phyloP scores from a whole-genome alignment of 1,140 invertebrate species.

The Megathymus violae region DNA sequence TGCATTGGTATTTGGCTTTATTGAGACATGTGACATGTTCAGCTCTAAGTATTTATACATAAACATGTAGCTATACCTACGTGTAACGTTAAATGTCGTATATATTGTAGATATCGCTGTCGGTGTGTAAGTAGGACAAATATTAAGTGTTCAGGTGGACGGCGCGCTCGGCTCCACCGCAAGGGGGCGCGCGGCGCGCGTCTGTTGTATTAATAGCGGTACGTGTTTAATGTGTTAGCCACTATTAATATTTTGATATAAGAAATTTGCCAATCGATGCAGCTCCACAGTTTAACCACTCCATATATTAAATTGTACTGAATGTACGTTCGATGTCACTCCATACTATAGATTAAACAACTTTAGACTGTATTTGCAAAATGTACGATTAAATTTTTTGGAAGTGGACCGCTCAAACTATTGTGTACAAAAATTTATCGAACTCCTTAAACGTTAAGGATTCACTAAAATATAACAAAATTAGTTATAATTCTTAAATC shows the following conservation, averaged over 20 bases:
- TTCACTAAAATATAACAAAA: no score
- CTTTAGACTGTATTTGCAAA: neutral
- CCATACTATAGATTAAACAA: no score
- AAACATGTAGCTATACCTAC: slow-evolving; percentile 46
- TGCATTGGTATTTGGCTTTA: slow-evolving; percentile 83
- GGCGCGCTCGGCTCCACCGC: no score
- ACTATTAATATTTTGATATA: slow-evolving; percentile 71
- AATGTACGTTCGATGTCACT: neutral
- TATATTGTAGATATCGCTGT: slow-evolving; percentile 64
- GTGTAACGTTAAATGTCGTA: slow-evolving; percentile 60
- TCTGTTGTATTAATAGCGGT: no score
- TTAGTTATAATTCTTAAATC: no score
- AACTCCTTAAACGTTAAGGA: no score
- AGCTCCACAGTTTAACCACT: neutral
- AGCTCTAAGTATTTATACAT: slow-evolving; percentile 75
- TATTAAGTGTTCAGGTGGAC: slow-evolving; percentile 74
- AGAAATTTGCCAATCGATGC: slow-evolving; percentile 27
- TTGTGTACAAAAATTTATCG: no score
- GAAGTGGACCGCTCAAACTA: no score
- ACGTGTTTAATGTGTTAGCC: slow-evolving; percentile 50
- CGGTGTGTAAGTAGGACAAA: slow-evolving; percentile 59
- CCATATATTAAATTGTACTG: neutral
- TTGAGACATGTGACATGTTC: slow-evolving; percentile 76
- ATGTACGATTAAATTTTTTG: no score
- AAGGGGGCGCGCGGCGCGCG: no score